Conservation (phyloP, 2,113 vertebrate species). For the Emydura subglobosa region DNA sequence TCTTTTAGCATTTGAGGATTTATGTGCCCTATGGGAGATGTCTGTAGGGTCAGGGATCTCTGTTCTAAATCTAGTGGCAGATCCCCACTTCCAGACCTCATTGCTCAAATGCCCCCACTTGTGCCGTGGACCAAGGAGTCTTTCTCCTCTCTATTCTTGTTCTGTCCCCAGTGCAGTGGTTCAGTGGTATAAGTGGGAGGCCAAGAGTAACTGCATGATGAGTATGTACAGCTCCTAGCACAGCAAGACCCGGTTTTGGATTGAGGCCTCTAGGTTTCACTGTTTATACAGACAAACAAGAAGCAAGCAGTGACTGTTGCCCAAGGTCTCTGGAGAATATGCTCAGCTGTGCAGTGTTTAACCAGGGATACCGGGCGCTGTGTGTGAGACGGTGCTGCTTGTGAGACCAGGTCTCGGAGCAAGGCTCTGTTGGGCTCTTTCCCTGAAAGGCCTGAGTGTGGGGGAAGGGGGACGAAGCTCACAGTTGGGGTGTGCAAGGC, state of each 20-base stretch:
- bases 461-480: background rate
- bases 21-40: background rate
- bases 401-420: background rate
- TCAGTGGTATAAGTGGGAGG: background rate
- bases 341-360: background rate
- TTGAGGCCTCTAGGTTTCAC: background rate
- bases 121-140: rapidly evolving
- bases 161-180: background rate
- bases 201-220: background rate
- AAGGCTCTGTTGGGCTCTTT: too few relatives aligned
- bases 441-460: background rate
- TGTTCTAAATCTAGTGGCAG: background rate
- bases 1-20: rapidly evolving
- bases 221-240: background rate
- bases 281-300: background rate
- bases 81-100: background rate
- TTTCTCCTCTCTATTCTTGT: background rate
- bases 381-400: background rate
- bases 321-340: background rate
- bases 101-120: rapidly evolving
- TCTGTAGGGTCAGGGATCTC: too few relatives aligned
- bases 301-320: background rate
- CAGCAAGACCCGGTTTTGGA: background rate
- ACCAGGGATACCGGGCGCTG: background rate
- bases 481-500: background rate